Evolutionary conservation across 1,140 invertebrate genomes (phyloP).

Genomic region (Platorchestia sp.): DNA sequence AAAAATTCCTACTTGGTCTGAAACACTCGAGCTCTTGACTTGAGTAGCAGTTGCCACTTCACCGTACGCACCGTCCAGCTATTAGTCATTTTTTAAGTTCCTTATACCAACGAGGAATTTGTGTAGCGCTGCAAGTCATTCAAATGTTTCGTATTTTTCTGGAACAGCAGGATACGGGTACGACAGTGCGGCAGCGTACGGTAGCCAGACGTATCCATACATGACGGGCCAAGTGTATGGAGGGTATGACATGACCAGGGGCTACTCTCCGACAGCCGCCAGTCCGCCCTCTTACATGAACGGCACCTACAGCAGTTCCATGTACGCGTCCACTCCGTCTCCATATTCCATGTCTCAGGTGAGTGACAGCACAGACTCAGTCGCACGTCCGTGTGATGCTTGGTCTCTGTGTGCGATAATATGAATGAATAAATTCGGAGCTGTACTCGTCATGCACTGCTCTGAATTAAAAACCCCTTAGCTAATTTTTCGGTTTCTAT

Average conservation of each 20-base stretch:
- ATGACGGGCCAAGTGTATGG: slow-evolving; percentile 83
- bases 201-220: slow-evolving; percentile 80
- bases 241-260: slow-evolving; percentile 74
- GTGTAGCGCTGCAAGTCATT: background rate
- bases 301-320: slow-evolving; percentile 77
- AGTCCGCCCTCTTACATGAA: slow-evolving; percentile 81
- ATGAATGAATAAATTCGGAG: too few species aligned
- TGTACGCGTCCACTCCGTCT: slow-evolving; percentile 75
- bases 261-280: slow-evolving; percentile 73
- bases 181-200: slow-evolving; percentile 72
- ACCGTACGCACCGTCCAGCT: background rate
- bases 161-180: slow-evolving; percentile 74
- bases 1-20: background rate
- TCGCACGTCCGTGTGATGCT: background rate
- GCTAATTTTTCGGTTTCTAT: background rate
- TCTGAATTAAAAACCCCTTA: background rate
- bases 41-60: background rate
- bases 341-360: slow-evolving; percentile 71
- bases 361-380: background rate
- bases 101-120: background rate
- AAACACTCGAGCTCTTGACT: background rate
- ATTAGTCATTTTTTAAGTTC: background rate
- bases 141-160: background rate
- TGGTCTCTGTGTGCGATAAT: background rate
- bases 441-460: background rate